Conservation (phyloP, 2,888 invertebrate species). For the Pandemis heparana region DNA sequence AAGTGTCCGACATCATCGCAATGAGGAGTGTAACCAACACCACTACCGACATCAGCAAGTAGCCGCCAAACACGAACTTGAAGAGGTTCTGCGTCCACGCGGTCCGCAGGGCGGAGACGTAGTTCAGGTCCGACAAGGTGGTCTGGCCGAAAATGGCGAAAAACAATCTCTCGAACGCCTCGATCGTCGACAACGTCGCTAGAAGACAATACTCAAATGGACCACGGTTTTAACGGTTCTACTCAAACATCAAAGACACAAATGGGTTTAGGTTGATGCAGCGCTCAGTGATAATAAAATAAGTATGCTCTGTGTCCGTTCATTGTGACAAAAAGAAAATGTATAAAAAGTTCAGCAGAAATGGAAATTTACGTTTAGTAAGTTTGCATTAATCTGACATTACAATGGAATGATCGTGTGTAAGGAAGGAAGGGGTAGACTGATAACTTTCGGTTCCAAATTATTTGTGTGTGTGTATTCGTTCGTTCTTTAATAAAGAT, state of each 20-base stretch:
- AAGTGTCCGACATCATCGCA: conserved; percentile 99
- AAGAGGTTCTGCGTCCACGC: conserved; percentile 94
- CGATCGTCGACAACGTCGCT: conserved; percentile 94
- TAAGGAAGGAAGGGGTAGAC: conserved; percentile 68
- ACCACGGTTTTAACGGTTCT: conserved; percentile 66
- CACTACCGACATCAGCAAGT: conserved; percentile 99
- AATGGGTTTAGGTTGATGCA: conserved; percentile 72
- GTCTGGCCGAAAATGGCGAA: conserved; percentile 99
- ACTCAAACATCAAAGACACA: conserved; percentile 52
- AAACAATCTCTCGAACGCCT: conserved; percentile 98
- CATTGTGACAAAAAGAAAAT: conserved; percentile 27
- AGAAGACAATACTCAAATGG: conserved; percentile 83
- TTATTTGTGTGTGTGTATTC: conserved; percentile 20
- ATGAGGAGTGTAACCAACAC: conserved; percentile 99
- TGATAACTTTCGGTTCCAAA: conserved; percentile 62
- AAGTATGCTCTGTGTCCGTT: conserved; percentile 35
- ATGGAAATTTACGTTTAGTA: conserved; percentile 32
- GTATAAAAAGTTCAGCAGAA: conserved; percentile 19
- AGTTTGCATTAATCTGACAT: conserved; percentile 14
- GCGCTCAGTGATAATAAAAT: conserved; percentile 37
- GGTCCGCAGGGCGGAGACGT: conserved; percentile 89
- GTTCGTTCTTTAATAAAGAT: not conserved
- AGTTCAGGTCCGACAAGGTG: conserved; percentile 93
- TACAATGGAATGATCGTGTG: conserved; percentile 60
- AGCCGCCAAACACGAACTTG: conserved; percentile 97